phyloP scores from a whole-genome alignment of 1,140 invertebrate genomes.

The Contarinia nasturtii region DNA sequence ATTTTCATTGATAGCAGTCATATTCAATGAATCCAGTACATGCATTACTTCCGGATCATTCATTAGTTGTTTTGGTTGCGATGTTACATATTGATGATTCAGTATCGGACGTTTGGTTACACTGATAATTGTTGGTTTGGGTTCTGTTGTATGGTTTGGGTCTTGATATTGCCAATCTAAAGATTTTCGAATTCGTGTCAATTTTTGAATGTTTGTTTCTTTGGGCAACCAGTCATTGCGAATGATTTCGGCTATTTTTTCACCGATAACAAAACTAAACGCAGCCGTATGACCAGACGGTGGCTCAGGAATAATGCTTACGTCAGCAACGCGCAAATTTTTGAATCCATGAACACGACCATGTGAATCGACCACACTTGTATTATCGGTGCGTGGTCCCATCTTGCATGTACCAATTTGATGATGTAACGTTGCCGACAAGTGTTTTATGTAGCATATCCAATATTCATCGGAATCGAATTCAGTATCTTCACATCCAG shows the following conservation, averaged over 20 bases:
- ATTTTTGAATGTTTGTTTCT: not conserved
- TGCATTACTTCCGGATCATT: too few species aligned
- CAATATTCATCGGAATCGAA: slow-evolving; percentile 35
- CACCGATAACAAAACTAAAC: slow-evolving; percentile 64
- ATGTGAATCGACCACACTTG: slow-evolving; percentile 32
- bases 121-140: too few species aligned
- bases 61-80: too few species aligned
- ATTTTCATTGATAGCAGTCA: too few species aligned
- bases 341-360: slow-evolving; percentile 35
- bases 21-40: too few species aligned
- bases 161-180: not conserved
- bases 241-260: slow-evolving; percentile 68
- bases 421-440: slow-evolving; percentile 35
- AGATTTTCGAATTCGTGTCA: not conserved
- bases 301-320: slow-evolving; percentile 54
- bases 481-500: slow-evolving; percentile 22
- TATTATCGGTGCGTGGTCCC: slow-evolving; percentile 30
- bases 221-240: slow-evolving; percentile 31
- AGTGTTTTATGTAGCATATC: slow-evolving; percentile 28
- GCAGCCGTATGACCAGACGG: slow-evolving; percentile 52
- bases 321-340: slow-evolving; percentile 51
- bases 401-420: slow-evolving; percentile 44
- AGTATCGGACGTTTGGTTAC: too few species aligned
- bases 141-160: not conserved
- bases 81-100: too few species aligned